Conservation (phyloP, 2,888 invertebrate species). For the Lordiphosa fenestrarum region DNA sequence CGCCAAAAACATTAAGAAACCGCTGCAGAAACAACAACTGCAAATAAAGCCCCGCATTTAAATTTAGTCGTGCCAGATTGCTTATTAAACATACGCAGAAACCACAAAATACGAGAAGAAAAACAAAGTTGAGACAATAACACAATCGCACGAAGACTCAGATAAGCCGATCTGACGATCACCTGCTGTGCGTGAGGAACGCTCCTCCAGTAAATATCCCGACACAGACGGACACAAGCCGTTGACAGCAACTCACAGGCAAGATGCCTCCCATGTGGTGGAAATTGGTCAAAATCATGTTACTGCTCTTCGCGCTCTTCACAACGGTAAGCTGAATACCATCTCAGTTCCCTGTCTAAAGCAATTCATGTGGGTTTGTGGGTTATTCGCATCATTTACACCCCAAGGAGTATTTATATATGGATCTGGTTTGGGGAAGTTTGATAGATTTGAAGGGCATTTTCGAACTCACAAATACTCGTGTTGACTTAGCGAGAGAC, state of each 20-base stretch:
- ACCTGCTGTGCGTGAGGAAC: conserved; percentile 4
- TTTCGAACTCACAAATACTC: not conserved
- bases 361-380: conserved; percentile 8
- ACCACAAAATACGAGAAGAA: conserved; percentile 25
- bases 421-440: no score
- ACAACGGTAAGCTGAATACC: conserved; percentile 45
- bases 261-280: conserved; percentile 55
- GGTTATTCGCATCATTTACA: not conserved
- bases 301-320: conserved; percentile 54
- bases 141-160: conserved; percentile 7
- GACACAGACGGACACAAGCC: conserved; percentile 31
- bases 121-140: conserved; percentile 15
- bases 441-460: conserved; percentile 19
- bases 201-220: conserved; percentile 2
- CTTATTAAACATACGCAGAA: conserved; percentile 54
- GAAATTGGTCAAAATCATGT: conserved; percentile 49
- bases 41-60: conserved; percentile 52
- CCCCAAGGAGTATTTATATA: no score
- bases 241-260: conserved; percentile 20
- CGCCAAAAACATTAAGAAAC: conserved; percentile 32
- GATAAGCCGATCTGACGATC: conserved; percentile 13
- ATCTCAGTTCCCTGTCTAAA: not conserved
- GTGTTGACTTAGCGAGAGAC: conserved; percentile 6
- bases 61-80: conserved; percentile 65
- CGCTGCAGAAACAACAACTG: conserved; percentile 22